Evolutionary conservation across 2,888 invertebrate species (phyloP).

Genomic region (Sesia apiformis): DNA sequence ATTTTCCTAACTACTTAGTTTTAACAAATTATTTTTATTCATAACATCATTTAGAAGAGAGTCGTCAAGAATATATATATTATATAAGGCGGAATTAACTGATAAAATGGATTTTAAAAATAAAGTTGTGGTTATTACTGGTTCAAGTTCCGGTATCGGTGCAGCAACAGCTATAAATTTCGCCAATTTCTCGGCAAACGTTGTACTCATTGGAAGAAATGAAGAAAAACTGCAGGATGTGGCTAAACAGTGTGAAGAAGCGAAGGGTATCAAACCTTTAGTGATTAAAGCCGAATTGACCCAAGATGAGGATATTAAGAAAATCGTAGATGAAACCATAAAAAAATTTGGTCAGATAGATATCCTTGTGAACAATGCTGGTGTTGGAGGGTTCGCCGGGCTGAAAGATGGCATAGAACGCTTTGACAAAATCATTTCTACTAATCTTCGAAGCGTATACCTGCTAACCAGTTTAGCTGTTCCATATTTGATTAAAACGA

Average conservation of each 20-base stretch:
- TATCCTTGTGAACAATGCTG: slow-evolving; percentile 83
- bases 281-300: slow-evolving; percentile 43
- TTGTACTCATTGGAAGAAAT: slow-evolving; percentile 45
- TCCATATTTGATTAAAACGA: slow-evolving; percentile 80
- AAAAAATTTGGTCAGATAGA: slow-evolving; percentile 60
- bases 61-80: not conserved
- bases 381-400: slow-evolving; percentile 2
- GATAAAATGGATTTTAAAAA: slow-evolving; percentile 39
- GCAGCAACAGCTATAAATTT: slow-evolving; percentile 43
- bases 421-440: slow-evolving; percentile 84
- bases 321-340: slow-evolving; percentile 36
- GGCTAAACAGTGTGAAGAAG: slow-evolving; percentile 32
- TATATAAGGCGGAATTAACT: not conserved
- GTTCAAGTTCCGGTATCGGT: slow-evolving; percentile 57
- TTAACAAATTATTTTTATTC: not conserved
- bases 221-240: slow-evolving; percentile 34
- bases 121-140: slow-evolving; percentile 55
- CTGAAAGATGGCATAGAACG: slow-evolving; percentile 67
- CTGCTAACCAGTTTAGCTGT: slow-evolving; percentile 83
- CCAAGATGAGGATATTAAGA: slow-evolving; percentile 31
- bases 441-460: slow-evolving; percentile 81
- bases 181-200: slow-evolving; percentile 36
- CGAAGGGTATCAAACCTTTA: slow-evolving; percentile 31
- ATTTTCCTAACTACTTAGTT: not conserved
- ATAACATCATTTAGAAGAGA: not conserved